A percentile compares a stretch with the other conserved stretches of the same genome.
These are phyloP conservation scores for Tenthredo notha DNA, from an alignment of 2,888 invertebrate genomes.

Conservation along the genomic window DNA sequence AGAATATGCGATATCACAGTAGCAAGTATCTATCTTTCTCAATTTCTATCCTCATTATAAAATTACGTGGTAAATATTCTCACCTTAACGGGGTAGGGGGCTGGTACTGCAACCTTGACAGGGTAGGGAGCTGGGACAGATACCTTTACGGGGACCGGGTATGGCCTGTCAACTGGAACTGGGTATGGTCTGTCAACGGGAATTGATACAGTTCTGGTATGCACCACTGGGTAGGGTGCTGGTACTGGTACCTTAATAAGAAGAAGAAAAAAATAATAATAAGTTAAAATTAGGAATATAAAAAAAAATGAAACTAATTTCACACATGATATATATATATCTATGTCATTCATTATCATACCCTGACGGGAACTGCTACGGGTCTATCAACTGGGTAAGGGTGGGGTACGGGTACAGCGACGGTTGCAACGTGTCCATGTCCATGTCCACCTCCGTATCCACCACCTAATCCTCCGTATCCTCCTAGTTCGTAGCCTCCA, in stretches of 20 bases:
- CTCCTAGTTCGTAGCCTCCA: constrained; percentile 54
- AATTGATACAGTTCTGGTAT: constrained; percentile 76
- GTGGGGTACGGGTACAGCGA: constrained; percentile 78
- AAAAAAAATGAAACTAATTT: neutral
- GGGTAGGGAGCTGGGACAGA: constrained; percentile 80
- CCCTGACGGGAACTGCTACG: constrained; percentile 78
- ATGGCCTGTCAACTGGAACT: constrained; percentile 80
- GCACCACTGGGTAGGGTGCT: constrained; percentile 78
- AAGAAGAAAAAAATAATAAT: constrained; percentile 42
- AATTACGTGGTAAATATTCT: neutral
- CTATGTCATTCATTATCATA: constrained; percentile 62
- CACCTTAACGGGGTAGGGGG: constrained; percentile 68
- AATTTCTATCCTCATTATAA: neutral
- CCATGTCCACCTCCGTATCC: constrained; percentile 51
- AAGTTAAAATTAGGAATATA: constrained; percentile 52
- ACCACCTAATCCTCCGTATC: constrained; percentile 56
- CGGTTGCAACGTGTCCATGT: constrained; percentile 68
- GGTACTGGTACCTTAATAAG: constrained; percentile 78
- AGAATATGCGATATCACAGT: neutral
- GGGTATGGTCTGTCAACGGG: constrained; percentile 80
- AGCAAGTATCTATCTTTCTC: neutral
- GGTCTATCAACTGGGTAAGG: constrained; percentile 80
- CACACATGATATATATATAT: neutral
- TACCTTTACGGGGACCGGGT: constrained; percentile 79
- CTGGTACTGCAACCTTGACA: constrained; percentile 73